Evolutionary conservation across 2,797 vertebrate species (phyloP), one percentile per base, ranked within the genome.

Genomic region (Channallabes apus): DNA sequence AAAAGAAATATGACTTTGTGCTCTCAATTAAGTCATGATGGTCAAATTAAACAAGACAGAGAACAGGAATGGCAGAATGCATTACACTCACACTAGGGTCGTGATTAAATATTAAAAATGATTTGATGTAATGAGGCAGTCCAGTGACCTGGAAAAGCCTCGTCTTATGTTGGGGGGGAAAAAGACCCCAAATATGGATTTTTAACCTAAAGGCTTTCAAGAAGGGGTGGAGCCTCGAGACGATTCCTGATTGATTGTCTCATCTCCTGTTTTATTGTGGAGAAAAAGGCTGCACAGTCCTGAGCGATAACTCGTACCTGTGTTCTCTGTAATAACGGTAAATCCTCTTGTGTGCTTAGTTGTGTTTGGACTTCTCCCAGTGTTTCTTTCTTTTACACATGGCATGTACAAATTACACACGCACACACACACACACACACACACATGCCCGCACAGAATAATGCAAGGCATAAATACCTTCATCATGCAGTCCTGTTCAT

Each of bases 391-490:
- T 41, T 59, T 84, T 54, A 80, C 76, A 79, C 38, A 85, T 85
- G 76, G 88, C 86, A 87, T 84, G 87, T 86, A 87, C 87, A 79
- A 89, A 87, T 35, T 24, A 67, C 65, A 68, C 29, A 65, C 62
- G 32, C 61, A 27, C 62, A 64, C 62, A 64, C 24, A 64, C 62
- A 64, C n/a, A 27, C 62, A 65, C 62, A 61, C n/a, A 64, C 62
- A 64, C n/a, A 27, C 62, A 65, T 27, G 27, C 64, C 75, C 88
- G 77, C 62, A 61, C 86, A 82, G 41, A 76, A 82, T 84, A 61
- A 79, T 80, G 87, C 59, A 77, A 82, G 82, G 79, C 79, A 75
- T 77, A 84, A 64, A 82, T 84, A 46, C 69, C 78, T 82, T 80
- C 80, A 83, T 83, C 84, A 83, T 85, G 85, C 83, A 82, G 88